Percentiles rank a stretch among this genome's conserved stretches.
Conservation (phyloP, 2,888 invertebrate genomes). For the Saturnia japonica region DNA sequence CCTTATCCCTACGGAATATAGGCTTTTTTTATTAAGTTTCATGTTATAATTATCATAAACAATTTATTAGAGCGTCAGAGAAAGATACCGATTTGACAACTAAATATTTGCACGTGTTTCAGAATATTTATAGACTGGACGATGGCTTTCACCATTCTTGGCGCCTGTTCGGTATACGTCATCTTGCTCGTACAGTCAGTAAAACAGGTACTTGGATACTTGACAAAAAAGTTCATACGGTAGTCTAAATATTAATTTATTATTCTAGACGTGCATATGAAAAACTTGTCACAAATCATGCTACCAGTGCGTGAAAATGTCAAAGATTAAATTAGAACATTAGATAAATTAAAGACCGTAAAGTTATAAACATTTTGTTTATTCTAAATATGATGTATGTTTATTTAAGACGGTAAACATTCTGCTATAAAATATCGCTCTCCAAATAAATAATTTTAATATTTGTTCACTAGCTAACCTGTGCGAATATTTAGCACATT, state of each 20-base stretch:
- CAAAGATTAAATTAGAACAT: background rate
- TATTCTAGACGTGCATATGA: background rate
- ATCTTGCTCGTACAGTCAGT: constrained; percentile 87
- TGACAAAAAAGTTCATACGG: constrained; percentile 31
- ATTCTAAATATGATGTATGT: background rate
- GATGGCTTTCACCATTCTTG: constrained; percentile 87
- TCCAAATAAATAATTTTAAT: too few relatives aligned
- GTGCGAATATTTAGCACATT: too few relatives aligned
- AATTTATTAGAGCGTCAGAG: background rate
- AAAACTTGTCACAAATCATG: background rate
- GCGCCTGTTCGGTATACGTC: constrained; percentile 89
- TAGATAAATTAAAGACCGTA: background rate
- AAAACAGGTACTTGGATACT: constrained; percentile 81
- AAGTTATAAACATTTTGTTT: background rate
- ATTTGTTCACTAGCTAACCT: too few relatives aligned
- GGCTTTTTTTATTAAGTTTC: too few relatives aligned
- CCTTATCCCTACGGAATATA: too few relatives aligned
- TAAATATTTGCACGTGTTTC: constrained; percentile 44
- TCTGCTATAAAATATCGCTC: background rate
- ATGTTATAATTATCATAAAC: background rate
- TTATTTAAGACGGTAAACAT: background rate
- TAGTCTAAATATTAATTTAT: background rate
- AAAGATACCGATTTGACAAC: background rate
- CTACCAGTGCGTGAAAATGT: background rate
- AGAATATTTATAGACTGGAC: constrained; percentile 88